Conservation (phyloP, 1,140 invertebrate genomes). For the Zaprionus lachaisei region DNA sequence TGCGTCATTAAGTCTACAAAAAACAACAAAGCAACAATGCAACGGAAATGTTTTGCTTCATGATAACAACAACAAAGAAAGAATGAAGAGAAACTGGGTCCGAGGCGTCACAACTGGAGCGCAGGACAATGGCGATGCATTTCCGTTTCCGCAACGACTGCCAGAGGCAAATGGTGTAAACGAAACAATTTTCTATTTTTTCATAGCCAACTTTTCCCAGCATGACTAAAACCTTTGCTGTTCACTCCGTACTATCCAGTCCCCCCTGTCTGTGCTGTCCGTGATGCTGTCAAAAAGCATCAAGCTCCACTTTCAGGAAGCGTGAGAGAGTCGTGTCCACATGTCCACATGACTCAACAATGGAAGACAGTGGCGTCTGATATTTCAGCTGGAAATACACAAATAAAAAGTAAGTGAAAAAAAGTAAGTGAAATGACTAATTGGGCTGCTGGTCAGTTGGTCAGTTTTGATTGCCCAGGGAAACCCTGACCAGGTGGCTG, state of each 20-base stretch:
- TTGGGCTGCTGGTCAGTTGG: neutral
- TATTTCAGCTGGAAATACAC: neutral
- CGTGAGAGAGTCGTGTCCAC: neutral
- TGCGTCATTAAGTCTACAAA: conserved; percentile 15
- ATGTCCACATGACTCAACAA: conserved; percentile 18
- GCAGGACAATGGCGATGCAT: conserved; percentile 72
- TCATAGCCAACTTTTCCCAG: neutral
- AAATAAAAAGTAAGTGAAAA: conserved; percentile 9
- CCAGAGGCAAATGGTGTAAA: conserved; percentile 42
- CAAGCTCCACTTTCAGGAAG: conserved; percentile 5
- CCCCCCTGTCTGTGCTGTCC: conserved; percentile 3
- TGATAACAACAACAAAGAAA: conserved; percentile 53
- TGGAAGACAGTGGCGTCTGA: neutral
- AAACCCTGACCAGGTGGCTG: neutral
- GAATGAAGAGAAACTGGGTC: conserved; percentile 23
- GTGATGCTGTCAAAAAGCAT: conserved; percentile 24
- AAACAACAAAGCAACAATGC: conserved; percentile 18
- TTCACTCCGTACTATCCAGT: neutral
- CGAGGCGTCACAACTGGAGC: conserved; percentile 32
- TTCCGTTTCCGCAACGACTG: conserved; percentile 65
- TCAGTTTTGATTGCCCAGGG: neutral
- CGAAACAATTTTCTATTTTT: conserved; percentile 21
- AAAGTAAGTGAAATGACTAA: conserved; percentile 4
- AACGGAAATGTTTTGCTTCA: conserved; percentile 37
- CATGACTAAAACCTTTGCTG: neutral